These are phyloP conservation scores for Nyctibius bracteatus DNA, from an alignment of 2,113 vertebrate species.

Conservation along the genomic window DNA sequence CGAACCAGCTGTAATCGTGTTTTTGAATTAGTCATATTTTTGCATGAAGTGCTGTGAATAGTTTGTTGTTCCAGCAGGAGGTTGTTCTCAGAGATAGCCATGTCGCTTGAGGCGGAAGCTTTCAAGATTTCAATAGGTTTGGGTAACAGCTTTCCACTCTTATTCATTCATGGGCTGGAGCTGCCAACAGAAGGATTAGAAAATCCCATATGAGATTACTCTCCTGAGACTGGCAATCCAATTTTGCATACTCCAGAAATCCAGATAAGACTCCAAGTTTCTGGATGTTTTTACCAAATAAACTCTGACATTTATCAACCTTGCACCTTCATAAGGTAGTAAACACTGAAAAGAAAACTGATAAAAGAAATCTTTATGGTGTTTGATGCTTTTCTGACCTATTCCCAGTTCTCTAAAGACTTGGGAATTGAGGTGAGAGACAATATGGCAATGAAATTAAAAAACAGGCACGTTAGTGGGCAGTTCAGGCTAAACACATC, in stretches of 20 bases:
- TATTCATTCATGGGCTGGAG: not conserved
- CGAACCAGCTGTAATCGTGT: not conserved
- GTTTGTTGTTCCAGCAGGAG: not conserved
- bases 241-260: slow-evolving; percentile 19
- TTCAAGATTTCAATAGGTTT: slow-evolving; percentile 12
- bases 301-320: not conserved
- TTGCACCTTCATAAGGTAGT: not conserved
- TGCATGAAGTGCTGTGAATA: not conserved
- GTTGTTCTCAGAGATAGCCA: not conserved
- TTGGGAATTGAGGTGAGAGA: not conserved
- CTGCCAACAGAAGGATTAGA: slow-evolving; percentile 17
- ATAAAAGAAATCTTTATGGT: not conserved
- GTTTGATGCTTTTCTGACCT: not conserved
- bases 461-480: not conserved
- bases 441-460: not conserved
- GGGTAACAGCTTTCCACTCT: not conserved
- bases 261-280: slow-evolving; percentile 3
- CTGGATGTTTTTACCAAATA: not conserved
- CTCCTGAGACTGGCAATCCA: slow-evolving; percentile 27
- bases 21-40: not conserved
- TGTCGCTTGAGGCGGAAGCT: not conserved
- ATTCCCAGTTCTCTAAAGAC: not conserved
- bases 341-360: not conserved
- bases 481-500: not conserved
- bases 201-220: not conserved